A percentile compares a stretch with the other conserved stretches of the same genome.
Conservation (phyloP, 2,888 invertebrate species). For the Troides oblongomaculatus region DNA sequence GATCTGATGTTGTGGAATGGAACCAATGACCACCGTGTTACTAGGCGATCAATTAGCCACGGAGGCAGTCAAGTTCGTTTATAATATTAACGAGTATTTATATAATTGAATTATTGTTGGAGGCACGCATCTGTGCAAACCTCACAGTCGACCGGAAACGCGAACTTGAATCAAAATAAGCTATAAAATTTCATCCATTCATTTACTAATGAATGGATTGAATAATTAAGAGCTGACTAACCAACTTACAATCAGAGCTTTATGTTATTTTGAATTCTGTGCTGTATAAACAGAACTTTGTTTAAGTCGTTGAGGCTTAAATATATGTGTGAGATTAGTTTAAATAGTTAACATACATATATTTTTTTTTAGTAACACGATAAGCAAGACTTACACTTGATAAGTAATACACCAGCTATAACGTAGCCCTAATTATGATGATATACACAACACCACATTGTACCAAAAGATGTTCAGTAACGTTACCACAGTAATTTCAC, state of each 20-base stretch:
- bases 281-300: background rate
- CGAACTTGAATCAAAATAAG: slow-evolving; percentile 21
- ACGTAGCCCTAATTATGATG: no score
- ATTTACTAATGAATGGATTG: slow-evolving; percentile 14
- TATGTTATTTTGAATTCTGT: background rate
- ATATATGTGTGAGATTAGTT: background rate
- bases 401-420: no score
- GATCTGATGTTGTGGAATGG: no score
- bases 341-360: no score
- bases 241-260: slow-evolving; percentile 14
- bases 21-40: no score
- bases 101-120: slow-evolving; percentile 13
- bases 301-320: background rate
- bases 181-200: slow-evolving; percentile 27
- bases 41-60: no score
- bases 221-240: slow-evolving; percentile 16
- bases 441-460: no score
- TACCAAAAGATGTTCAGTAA: no score
- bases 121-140: slow-evolving; percentile 15
- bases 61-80: no score
- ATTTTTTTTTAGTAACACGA: no score
- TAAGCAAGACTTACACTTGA: no score
- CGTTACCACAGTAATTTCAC: no score
- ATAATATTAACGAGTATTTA: background rate
- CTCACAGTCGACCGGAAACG: slow-evolving; percentile 17